Evolutionary conservation across 2,888 invertebrate genomes (phyloP).

Genomic region (Subacronicta megacephala): DNA sequence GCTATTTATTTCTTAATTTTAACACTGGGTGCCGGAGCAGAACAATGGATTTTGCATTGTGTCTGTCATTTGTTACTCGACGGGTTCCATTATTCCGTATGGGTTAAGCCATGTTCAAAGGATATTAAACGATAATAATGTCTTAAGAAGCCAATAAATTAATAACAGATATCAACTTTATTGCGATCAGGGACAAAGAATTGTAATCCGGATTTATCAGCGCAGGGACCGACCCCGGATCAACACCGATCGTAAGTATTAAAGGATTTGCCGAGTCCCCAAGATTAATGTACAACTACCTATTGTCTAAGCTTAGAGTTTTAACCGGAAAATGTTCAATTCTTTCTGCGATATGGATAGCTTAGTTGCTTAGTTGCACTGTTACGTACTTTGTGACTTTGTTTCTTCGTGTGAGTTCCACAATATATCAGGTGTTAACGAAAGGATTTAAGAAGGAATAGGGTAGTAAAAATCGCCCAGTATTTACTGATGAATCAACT

Average conservation of each 20-base stretch:
- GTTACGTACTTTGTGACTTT: conserved; percentile 5
- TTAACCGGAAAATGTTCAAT: conserved; percentile 25
- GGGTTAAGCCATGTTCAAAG: not conserved
- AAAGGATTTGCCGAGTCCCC: conserved; percentile 77
- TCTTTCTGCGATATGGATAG: conserved; percentile 45
- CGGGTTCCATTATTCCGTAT: too few species aligned
- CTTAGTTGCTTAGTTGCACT: conserved; percentile 30
- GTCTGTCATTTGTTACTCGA: too few species aligned
- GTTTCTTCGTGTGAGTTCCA: too few species aligned
- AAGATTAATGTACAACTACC: conserved; percentile 69
- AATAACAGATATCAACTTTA: conserved; percentile 42
- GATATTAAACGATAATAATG: conserved; percentile 1
- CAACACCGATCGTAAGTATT: conserved; percentile 71
- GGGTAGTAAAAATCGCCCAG: too few species aligned
- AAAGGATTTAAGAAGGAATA: too few species aligned
- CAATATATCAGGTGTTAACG: too few species aligned
- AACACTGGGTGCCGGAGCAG: too few species aligned
- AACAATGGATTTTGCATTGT: too few species aligned
- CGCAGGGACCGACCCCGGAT: conserved; percentile 57
- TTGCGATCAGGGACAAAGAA: conserved; percentile 59
- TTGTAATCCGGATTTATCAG: conserved; percentile 79
- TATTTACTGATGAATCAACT: too few species aligned
- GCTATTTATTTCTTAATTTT: too few species aligned
- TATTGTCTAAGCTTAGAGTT: conserved; percentile 55
- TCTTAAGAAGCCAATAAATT: conserved; percentile 45